phyloP scores from a whole-genome alignment of 2,113 vertebrate genomes.

The Clarias magur region DNA sequence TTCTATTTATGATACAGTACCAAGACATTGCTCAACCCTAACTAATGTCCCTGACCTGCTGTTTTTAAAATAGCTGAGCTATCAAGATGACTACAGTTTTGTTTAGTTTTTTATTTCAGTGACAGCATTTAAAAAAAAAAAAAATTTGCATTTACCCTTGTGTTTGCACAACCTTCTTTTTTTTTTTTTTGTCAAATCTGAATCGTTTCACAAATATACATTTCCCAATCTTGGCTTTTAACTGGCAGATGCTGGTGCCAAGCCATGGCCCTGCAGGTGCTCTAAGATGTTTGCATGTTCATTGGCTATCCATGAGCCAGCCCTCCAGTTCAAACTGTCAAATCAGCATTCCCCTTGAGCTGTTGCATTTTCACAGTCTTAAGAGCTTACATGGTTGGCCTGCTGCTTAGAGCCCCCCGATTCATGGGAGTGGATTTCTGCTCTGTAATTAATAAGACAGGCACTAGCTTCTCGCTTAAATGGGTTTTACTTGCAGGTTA shows the following conservation, averaged over 20 bases:
- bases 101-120: conserved; percentile 16
- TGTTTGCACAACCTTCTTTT: not conserved
- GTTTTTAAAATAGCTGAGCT: conserved; percentile 38
- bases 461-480: conserved; percentile 50
- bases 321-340: conserved; percentile 30
- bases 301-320: conserved; percentile 32
- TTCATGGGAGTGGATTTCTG: conserved; percentile 39
- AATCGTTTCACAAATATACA: conserved; percentile 15
- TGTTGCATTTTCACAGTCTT: conserved; percentile 45
- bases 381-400: conserved; percentile 52
- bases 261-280: conserved; percentile 26
- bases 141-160: conserved; percentile 7
- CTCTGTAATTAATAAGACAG: conserved; percentile 57
- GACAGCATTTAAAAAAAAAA: conserved; percentile 31
- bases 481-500: conserved; percentile 51
- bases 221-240: conserved; percentile 21
- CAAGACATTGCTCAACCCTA: not conserved
- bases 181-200: conserved; percentile 18
- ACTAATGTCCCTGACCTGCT: conserved; percentile 11
- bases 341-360: conserved; percentile 52
- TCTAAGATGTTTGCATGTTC: conserved; percentile 18
- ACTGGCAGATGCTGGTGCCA: conserved; percentile 17
- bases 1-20: not conserved
- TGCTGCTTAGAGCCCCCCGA: conserved; percentile 19
- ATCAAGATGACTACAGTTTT: conserved; percentile 23